phyloP scores from a whole-genome alignment of 35 echinoderm and acorn worm genomes.

The Diadema setosum region DNA sequence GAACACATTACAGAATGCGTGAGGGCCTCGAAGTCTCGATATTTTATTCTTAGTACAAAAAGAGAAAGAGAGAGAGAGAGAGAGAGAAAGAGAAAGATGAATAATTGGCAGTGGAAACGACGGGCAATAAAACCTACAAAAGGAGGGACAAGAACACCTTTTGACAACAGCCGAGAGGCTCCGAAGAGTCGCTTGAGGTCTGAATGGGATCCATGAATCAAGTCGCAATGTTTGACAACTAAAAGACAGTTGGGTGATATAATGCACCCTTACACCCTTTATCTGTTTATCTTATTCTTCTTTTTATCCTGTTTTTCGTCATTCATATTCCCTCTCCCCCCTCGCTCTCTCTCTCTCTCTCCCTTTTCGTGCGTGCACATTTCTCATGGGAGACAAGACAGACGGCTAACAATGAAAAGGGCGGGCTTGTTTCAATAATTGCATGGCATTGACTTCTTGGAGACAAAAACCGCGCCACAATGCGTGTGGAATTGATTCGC shows the following conservation, averaged over 20 bases:
- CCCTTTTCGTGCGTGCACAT: background rate
- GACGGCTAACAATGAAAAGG: background rate
- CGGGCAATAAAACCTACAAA: background rate
- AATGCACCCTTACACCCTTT: background rate
- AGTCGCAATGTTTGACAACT: background rate
- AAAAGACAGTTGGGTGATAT: constrained; percentile 1
- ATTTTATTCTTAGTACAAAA: too few species aligned
- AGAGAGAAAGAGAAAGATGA: background rate
- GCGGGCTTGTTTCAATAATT: constrained; percentile 10
- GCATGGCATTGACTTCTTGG: background rate
- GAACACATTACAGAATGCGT: too few species aligned
- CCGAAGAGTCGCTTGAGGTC: background rate
- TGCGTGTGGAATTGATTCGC: background rate
- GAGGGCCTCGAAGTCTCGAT: too few species aligned
- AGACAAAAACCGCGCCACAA: background rate
- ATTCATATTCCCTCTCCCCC: background rate
- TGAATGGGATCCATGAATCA: background rate
- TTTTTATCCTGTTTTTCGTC: background rate
- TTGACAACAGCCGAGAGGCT: background rate
- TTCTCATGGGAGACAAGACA: background rate
- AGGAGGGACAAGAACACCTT: background rate
- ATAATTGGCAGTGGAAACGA: background rate
- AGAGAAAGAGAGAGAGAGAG: background rate
- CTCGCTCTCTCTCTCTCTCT: background rate
- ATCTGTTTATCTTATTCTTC: background rate